phyloP scores from a whole-genome alignment of 2,113 vertebrate species.

The Lepisosteus osseus region DNA sequence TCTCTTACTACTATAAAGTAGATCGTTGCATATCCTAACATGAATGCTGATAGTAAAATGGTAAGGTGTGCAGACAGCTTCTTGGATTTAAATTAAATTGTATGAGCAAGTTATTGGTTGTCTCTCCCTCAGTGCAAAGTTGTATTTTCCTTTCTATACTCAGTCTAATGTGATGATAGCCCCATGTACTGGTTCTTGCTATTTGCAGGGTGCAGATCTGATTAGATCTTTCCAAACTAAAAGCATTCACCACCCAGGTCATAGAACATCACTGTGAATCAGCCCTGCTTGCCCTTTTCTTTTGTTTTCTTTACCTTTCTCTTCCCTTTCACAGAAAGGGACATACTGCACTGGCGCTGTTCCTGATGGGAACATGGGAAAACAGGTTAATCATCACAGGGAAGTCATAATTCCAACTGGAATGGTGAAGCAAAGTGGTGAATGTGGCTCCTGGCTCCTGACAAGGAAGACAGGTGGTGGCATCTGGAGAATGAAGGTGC shows the following conservation, averaged over 20 bases:
- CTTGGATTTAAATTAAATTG: slow-evolving; percentile 42
- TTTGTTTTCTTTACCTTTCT: no score
- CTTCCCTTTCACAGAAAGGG: no score
- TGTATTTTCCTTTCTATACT: slow-evolving; percentile 39
- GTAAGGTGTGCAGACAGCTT: slow-evolving; percentile 46
- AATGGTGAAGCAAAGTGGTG: no score
- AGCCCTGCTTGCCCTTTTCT: no score
- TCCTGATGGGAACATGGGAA: no score
- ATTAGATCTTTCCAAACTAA: slow-evolving; percentile 25
- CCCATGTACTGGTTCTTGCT: slow-evolving; percentile 51
- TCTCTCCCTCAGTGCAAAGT: slow-evolving; percentile 39
- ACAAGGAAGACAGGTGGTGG: neutral
- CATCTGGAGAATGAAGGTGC: slow-evolving; percentile 5
- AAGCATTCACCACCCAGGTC: neutral
- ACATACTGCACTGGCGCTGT: no score
- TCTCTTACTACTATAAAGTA: slow-evolving; percentile 26
- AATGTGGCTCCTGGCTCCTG: no score
- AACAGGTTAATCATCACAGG: no score
- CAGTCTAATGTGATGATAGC: slow-evolving; percentile 57
- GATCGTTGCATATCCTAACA: slow-evolving; percentile 39
- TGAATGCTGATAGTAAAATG: slow-evolving; percentile 44
- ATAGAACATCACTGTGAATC: no score
- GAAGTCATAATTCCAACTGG: no score
- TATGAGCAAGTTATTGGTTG: slow-evolving; percentile 42
- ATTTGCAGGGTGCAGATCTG: slow-evolving; percentile 49